Conservation (phyloP, 2,888 invertebrate species). For the Digitonthophagus gazella region DNA sequence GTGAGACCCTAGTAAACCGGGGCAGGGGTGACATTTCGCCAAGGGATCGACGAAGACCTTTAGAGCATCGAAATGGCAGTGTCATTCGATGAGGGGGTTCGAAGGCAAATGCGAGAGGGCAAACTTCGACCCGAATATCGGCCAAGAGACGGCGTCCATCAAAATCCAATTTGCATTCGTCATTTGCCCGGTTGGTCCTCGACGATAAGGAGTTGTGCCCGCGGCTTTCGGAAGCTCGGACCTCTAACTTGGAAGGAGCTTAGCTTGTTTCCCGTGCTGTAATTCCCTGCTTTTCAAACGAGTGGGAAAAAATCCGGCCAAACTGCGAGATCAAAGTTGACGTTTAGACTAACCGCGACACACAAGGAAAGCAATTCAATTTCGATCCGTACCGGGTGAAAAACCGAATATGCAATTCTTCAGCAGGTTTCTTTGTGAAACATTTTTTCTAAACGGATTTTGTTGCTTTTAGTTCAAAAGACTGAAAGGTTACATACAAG, state of each 20-base stretch:
- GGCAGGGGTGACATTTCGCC: not conserved
- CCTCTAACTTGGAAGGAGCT: not conserved
- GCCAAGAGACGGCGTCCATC: not conserved
- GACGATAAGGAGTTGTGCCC: not conserved
- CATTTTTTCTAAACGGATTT: no score
- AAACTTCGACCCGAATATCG: not conserved
- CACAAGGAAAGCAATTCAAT: not conserved
- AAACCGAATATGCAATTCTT: not conserved
- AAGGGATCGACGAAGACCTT: not conserved
- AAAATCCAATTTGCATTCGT: not conserved
- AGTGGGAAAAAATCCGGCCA: not conserved
- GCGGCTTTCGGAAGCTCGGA: not conserved
- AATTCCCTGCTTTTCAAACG: not conserved
- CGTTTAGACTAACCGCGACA: no score
- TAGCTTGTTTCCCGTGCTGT: not conserved
- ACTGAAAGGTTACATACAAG: no score
- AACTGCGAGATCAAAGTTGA: not conserved
- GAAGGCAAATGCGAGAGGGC: not conserved
- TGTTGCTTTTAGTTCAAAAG: no score
- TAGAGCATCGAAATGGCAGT: not conserved
- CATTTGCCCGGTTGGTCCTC: not conserved
- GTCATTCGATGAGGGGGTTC: not conserved
- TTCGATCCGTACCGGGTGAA: not conserved
- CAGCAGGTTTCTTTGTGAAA: not conserved
- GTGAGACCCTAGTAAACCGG: not conserved